Evolutionary conservation across 2,888 invertebrate genomes (phyloP).

Genomic region (Epinotia nisella): DNA sequence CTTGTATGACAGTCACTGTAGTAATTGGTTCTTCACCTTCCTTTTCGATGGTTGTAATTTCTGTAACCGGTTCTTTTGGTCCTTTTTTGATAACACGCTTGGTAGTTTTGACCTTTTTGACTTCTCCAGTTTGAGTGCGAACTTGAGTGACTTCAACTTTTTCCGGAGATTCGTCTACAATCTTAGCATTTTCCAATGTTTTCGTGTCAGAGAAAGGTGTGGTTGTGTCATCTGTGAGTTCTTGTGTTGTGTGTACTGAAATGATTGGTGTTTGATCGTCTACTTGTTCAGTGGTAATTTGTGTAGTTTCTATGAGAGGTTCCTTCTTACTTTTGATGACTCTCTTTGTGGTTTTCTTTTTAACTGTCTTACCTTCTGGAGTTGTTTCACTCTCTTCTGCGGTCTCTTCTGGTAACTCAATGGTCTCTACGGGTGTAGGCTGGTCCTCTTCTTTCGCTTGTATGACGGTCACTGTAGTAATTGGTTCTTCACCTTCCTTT

Average conservation of each 20-base stretch:
- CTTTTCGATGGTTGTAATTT: too few species aligned
- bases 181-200: neutral
- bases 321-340: slow-evolving; percentile 3
- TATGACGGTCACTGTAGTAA: neutral
- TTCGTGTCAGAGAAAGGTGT: neutral
- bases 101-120: slow-evolving; percentile 47
- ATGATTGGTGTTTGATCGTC: neutral
- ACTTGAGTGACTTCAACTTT: neutral
- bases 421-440: neutral
- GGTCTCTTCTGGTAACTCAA: slow-evolving; percentile 3
- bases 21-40: too few species aligned
- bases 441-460: neutral
- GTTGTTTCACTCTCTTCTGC: neutral
- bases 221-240: neutral
- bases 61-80: too few species aligned
- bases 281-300: slow-evolving; percentile 11
- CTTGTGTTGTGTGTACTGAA: slow-evolving; percentile 3
- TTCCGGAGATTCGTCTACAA: neutral
- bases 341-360: slow-evolving; percentile 6
- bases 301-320: slow-evolving; percentile 6
- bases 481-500: slow-evolving; percentile 55
- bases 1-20: too few species aligned
- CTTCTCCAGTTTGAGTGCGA: slow-evolving; percentile 6
- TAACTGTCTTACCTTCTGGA: slow-evolving; percentile 7
- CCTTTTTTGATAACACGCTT: neutral